Conservation (phyloP, 30 jellyfish, hydroid and myxozoan species). For the Cassiopea andromeda region DNA sequence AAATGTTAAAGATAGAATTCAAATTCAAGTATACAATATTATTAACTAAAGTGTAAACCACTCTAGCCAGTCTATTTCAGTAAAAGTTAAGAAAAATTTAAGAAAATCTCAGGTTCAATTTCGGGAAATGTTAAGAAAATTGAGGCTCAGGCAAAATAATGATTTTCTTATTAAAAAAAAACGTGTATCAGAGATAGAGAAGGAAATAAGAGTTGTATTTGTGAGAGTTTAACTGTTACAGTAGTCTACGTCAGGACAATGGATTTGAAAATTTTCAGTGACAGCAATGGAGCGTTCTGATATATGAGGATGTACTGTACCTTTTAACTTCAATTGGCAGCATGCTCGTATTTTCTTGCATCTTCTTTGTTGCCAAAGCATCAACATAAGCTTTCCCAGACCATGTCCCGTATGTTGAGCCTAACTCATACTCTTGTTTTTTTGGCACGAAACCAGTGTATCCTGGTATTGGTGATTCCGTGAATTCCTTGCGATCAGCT, state of each 20-base stretch:
- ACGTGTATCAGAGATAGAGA: too few relatives aligned
- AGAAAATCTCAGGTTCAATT: too few relatives aligned
- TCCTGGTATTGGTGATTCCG: constrained; percentile 95
- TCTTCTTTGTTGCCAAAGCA: constrained; percentile 64
- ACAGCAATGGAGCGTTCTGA: background rate
- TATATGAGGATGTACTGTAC: background rate
- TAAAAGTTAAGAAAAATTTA: too few relatives aligned
- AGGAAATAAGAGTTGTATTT: too few relatives aligned
- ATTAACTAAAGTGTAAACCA: too few relatives aligned
- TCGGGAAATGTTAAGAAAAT: too few relatives aligned
- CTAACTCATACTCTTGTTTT: constrained; percentile 86
- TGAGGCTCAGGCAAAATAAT: too few relatives aligned
- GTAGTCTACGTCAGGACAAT: too few relatives aligned
- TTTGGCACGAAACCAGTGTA: constrained; percentile 96
- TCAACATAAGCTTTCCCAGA: constrained; percentile 85
- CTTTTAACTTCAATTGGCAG: constrained; percentile 51
- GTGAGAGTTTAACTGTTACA: background rate
- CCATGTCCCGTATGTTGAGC: constrained; percentile 88
- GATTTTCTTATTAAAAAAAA: too few relatives aligned
- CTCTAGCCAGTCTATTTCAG: too few relatives aligned
- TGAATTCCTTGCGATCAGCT: constrained; percentile 80
- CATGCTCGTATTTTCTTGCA: constrained; percentile 52
- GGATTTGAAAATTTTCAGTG: background rate
- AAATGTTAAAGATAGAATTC: too few relatives aligned
- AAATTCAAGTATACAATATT: too few relatives aligned